phyloP scores from a whole-genome alignment of 2,888 invertebrate genomes.

The Acleris emargana region DNA sequence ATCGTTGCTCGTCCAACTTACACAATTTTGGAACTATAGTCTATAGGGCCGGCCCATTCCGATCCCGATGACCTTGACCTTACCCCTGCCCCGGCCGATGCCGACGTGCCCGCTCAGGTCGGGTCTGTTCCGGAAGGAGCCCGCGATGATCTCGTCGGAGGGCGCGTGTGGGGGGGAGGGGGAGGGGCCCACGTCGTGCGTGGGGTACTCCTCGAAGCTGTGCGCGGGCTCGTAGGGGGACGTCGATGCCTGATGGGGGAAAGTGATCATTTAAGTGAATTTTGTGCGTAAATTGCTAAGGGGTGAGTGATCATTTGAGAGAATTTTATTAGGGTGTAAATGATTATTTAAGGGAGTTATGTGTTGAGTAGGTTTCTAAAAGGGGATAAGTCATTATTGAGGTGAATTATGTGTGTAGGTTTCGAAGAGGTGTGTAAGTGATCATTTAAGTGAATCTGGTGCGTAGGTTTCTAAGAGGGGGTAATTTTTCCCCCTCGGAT shows the following conservation, averaged over 20 bases:
- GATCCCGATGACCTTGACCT: constrained; percentile 38
- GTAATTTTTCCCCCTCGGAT: no score
- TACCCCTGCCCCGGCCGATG: constrained; percentile 37
- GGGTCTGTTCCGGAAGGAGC: constrained; percentile 39
- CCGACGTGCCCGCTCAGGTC: constrained; percentile 2
- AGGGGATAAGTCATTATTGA: no score
- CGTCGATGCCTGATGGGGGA: not conserved
- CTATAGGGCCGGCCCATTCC: constrained; percentile 43
- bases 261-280: not conserved
- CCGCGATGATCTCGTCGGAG: constrained; percentile 42
- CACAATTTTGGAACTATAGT: constrained; percentile 8
- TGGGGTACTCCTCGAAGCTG: constrained; percentile 43
- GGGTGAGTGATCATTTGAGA: not conserved
- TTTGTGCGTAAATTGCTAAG: not conserved
- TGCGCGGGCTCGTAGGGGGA: not conserved
- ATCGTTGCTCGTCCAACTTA: not conserved
- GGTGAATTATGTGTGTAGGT: not conserved
- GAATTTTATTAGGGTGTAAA: not conserved
- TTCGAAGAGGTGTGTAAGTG: not conserved
- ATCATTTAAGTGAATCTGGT: no score
- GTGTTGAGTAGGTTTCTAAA: not conserved
- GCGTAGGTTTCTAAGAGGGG: no score
- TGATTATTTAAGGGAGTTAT: not conserved
- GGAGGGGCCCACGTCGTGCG: constrained; percentile 40
- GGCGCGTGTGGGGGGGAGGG: not conserved